These are phyloP conservation scores for Scaptodrosophila latifasciaeformis DNA, from an alignment of 2,888 invertebrate species.

Conservation along the genomic window DNA sequence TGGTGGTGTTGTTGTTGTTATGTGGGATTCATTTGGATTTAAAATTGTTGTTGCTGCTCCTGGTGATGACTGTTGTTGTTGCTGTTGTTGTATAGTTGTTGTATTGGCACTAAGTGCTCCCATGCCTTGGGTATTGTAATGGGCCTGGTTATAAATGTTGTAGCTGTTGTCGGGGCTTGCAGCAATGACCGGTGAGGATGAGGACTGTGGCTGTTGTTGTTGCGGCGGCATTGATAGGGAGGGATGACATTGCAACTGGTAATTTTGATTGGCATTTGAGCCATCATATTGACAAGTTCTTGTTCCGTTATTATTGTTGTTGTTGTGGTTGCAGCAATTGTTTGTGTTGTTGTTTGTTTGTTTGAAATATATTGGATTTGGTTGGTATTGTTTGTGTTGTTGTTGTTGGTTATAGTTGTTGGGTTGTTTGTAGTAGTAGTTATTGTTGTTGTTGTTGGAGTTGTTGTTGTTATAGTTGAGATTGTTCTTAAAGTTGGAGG, in stretches of 20 bases:
- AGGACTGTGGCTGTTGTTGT: constrained; percentile 5
- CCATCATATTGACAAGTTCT: neutral
- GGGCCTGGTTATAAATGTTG: neutral
- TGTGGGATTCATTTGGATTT: constrained; percentile 11
- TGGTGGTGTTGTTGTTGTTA: constrained; percentile 10
- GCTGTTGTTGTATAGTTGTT: neutral
- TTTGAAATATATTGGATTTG: constrained; percentile 14
- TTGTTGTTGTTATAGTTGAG: constrained; percentile 11
- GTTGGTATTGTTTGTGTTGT: constrained; percentile 8
- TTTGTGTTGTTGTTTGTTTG: constrained; percentile 3
- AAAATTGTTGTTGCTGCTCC: constrained; percentile 14
- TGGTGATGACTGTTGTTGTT: constrained; percentile 10
- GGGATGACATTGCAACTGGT: too few relatives aligned
- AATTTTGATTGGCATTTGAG: neutral
- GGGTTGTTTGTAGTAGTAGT: too few relatives aligned
- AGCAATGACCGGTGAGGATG: neutral
- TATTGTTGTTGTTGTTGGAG: constrained; percentile 18
- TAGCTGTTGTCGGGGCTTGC: neutral
- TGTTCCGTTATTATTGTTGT: neutral
- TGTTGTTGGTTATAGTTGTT: too few relatives aligned
- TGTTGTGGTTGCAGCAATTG: neutral
- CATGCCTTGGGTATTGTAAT: too few relatives aligned
- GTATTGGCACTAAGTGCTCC: too few relatives aligned
- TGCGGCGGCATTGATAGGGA: neutral
- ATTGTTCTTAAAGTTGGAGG: too few relatives aligned